These are phyloP conservation scores for Hirundo rustica DNA, from an alignment of 2,797 vertebrate genomes.

Conservation along the genomic window DNA sequence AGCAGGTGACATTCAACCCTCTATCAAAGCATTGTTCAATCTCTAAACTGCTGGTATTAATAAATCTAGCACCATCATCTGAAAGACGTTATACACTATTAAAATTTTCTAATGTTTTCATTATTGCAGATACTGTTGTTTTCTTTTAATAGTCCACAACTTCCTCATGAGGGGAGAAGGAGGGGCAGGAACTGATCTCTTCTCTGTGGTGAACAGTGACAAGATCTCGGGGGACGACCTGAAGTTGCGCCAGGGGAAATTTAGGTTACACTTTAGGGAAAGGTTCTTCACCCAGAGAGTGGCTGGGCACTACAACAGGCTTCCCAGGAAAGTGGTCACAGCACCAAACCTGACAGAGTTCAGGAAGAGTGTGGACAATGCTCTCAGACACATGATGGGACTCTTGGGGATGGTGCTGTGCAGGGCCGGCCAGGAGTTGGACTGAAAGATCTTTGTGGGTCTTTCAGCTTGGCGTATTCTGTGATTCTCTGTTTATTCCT, in stretches of 20 bases:
- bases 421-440: background rate
- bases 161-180: background rate
- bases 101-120: background rate
- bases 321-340: background rate
- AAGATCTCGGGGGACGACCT: background rate
- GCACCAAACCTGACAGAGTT: background rate
- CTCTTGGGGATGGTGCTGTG: no score
- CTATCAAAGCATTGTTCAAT: background rate
- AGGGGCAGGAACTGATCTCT: background rate
- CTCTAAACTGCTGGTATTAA: background rate
- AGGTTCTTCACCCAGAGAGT: background rate
- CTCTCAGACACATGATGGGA: background rate
- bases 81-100: background rate
- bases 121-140: background rate
- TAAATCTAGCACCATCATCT: background rate
- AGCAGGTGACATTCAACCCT: background rate
- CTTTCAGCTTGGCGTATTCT: background rate
- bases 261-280: background rate
- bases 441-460: background rate
- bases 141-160: background rate
- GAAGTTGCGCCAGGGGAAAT: background rate
- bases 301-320: no score
- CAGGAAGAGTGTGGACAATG: rapidly evolving
- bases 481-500: background rate
- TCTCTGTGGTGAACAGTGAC: background rate